Evolutionary conservation across 1,140 invertebrate species (phyloP).

Genomic region (Chelonus insularis): DNA sequence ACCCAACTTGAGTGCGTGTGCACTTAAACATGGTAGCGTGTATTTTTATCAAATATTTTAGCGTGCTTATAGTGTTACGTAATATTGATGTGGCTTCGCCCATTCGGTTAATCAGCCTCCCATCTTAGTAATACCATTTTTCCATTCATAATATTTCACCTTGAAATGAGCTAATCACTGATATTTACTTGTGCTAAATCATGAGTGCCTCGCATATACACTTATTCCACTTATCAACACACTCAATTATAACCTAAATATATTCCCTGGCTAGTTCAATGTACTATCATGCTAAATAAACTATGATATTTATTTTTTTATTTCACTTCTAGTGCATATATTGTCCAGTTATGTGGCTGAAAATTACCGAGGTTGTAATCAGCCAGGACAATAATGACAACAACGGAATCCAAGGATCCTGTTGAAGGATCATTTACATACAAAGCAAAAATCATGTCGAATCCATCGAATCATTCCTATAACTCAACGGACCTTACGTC

Average conservation of each 20-base stretch:
- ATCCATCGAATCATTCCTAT: slow-evolving; percentile 49
- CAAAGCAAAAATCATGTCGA: slow-evolving; percentile 54
- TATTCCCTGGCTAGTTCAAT: too few species aligned
- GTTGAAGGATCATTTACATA: slow-evolving; percentile 47
- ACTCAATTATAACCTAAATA: background rate
- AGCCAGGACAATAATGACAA: slow-evolving; percentile 49
- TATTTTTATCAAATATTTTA: slow-evolving; percentile 47
- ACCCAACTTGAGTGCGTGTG: background rate
- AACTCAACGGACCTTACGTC: slow-evolving; percentile 56
- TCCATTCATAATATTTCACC: background rate
- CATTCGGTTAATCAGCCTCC: slow-evolving; percentile 18
- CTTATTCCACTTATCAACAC: too few species aligned
- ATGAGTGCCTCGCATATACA: slow-evolving; percentile 16
- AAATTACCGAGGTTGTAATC: slow-evolving; percentile 39
- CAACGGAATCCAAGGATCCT: slow-evolving; percentile 52
- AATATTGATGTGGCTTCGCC: slow-evolving; percentile 39
- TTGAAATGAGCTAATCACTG: slow-evolving; percentile 20
- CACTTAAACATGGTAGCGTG: slow-evolving; percentile 13
- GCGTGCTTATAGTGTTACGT: slow-evolving; percentile 45
- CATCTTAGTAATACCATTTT: slow-evolving; percentile 4
- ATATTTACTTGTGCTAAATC: slow-evolving; percentile 8
- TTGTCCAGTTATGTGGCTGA: slow-evolving; percentile 45
- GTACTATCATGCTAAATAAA: background rate
- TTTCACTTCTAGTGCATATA: slow-evolving; percentile 24
- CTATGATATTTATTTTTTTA: background rate